Base-by-base conservation (phyloP, 2,797 vertebrate genomes). In the Lates japonicus region DNA sequence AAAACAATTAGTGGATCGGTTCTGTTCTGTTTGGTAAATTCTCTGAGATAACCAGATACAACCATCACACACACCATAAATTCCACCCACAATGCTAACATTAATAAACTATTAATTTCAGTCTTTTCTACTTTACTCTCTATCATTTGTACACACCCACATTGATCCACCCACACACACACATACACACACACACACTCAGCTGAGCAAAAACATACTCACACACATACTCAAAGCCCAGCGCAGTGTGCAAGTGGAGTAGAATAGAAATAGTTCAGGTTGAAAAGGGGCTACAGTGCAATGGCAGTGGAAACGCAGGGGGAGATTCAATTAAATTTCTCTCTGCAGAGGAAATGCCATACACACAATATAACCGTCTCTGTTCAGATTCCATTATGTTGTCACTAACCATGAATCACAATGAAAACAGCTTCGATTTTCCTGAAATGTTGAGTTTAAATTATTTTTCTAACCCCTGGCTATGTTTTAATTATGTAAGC, bases 311-410 rank as follows among this genome's bases (percentile, higher is more conserved):
- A n/a, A n/a, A n/a, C n/a, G n/a, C n/a, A 89, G 81, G 71, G 86
- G 78, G 74, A 83, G 85, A 92, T n/a, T n/a, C n/a, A 94, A n/a
- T n/a, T n/a, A n/a, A n/a, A n/a, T n/a, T n/a, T n/a, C n/a, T n/a
- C n/a, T n/a, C n/a, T n/a, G n/a, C n/a, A n/a, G n/a, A n/a, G n/a
- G 75, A 92, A 90, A 90, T 94, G n/a, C n/a, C n/a, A n/a, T n/a
- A n/a, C 77, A 90, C 85, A 93, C 78, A 87, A 80, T 76, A 80
- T 82, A 83, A 85, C 73, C 42, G 37, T 84, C 86, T 84, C 80
- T 87, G 79, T 87, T 91, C 84, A 65, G 73, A 88, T 92, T 92
- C 87, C 87, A 91, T 94, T 93, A 91, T 89, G 84, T 87, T 93
- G 88, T 93, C 89, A 88, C 87, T 64, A 60, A 73, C 90, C 79